Conservation (phyloP, 2,113 vertebrate genomes). For the Anguilla japonica region DNA sequence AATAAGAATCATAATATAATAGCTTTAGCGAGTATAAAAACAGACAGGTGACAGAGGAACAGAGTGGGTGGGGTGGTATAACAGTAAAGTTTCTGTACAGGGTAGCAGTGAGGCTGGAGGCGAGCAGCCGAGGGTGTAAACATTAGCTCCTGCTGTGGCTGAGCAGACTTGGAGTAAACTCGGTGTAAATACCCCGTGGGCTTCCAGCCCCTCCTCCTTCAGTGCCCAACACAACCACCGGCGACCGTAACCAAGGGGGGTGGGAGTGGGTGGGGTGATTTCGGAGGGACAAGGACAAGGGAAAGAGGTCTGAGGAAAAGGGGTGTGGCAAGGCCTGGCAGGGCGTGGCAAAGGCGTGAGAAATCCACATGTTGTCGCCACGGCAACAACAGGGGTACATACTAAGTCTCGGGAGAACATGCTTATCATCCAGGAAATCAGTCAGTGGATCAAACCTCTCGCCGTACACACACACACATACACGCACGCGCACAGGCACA, state of each 20-base stretch:
- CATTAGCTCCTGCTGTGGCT: slow-evolving; percentile 39
- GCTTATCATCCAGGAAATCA: slow-evolving; percentile 25
- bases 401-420: slow-evolving; percentile 23
- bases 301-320: background rate
- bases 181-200: slow-evolving; percentile 1
- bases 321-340: slow-evolving; percentile 14
- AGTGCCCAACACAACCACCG: background rate
- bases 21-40: slow-evolving; percentile 44
- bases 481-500: slow-evolving; percentile 13
- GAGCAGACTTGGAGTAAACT: slow-evolving; percentile 4
- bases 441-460: slow-evolving; percentile 16
- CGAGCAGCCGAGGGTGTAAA: slow-evolving; percentile 52
- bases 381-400: slow-evolving; percentile 19
- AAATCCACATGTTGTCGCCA: slow-evolving; percentile 46
- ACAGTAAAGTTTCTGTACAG: slow-evolving; percentile 23
- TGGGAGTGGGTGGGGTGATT: too few species aligned
- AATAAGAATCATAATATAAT: slow-evolving; percentile 42
- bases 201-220: background rate
- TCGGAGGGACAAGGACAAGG: background rate
- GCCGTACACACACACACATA: slow-evolving; percentile 48
- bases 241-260: background rate
- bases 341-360: slow-evolving; percentile 23
- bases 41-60: slow-evolving; percentile 34
- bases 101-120: slow-evolving; percentile 22
- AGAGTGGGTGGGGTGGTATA: background rate